Base-by-base conservation (phyloP, 2,797 vertebrate species). In the Cossypha heuglini region DNA sequence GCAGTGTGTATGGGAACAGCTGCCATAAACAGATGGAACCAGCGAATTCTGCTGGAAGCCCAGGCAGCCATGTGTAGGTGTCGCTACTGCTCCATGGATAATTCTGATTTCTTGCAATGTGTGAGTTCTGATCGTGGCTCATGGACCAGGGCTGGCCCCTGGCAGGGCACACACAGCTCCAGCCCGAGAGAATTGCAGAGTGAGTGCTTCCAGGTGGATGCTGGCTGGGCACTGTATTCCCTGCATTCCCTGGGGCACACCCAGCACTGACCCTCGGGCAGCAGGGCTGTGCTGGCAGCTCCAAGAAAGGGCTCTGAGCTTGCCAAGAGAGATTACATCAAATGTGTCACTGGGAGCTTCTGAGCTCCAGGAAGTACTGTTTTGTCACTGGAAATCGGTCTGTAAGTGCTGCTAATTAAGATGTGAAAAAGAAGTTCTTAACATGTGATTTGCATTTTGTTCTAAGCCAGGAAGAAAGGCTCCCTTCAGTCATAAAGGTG, bases 71-170 rank as follows among this genome's bases (percentile, higher is more conserved):
- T 82, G 86, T 91, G 25, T 93, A 96, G 94, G 92, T 95, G 94
- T 97, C 90, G 63, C 93, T 95, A 24, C 90, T 92, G 94, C 92
- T 93, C 93, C 68, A 40, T 4, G 19, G 45, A 11, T 72, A 20
- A 68, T 63, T 35, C 28, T 22, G 42, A 24, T 78, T 35, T 46
- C 57, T 19, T 22, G 38, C 63, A 90, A 42, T 8, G 5, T 21
- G 31, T 14, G 72, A 67, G 15, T 71, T 83, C 35, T 74, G 15
- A 5, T 29, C 5, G 16, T 33, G 61, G n/a, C 37, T 74, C 38
- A 1, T 2, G 61, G 28, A 3, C 46, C 42, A 5, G 74, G 69
- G 80, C 31, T 90, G 77, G 26, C 83, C 48, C 73, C 57, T 28
- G 31, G 89, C 58, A 54, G 80, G 64, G 74, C 61, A 18, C 13